Conservation (phyloP, 2,888 invertebrate genomes). For the Watsonalla binaria region DNA sequence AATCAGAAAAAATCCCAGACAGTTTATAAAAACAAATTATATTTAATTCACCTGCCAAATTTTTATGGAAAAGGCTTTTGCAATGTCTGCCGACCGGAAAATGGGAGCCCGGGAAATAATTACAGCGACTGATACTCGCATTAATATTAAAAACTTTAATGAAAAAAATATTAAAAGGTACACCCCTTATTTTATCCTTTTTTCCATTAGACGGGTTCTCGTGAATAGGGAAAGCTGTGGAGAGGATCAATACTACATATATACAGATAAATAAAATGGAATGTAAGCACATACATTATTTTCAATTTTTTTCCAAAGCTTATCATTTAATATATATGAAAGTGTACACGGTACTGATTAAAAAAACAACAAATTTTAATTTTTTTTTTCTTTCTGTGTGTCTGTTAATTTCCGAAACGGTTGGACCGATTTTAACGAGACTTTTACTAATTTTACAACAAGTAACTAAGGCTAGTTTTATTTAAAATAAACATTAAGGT, state of each 20-base stretch:
- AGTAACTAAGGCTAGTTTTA: no score
- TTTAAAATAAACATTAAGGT: no score
- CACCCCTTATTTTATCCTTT: constrained; percentile 69
- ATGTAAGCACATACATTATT: no score
- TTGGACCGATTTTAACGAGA: no score
- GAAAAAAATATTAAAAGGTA: constrained; percentile 77
- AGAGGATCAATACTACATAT: constrained; percentile 25
- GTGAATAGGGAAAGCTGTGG: constrained; percentile 29
- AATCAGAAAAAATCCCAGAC: constrained; percentile 28
- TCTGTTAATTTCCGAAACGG: no score
- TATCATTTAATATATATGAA: no score
- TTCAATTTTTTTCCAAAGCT: no score
- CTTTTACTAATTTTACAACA: no score
- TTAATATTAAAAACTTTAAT: constrained; percentile 79
- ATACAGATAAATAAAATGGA: no score
- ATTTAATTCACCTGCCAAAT: constrained; percentile 47
- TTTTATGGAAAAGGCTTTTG: constrained; percentile 15
- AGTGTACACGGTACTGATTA: no score
- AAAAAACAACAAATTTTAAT: no score
- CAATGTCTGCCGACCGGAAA: constrained; percentile 40
- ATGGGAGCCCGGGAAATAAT: constrained; percentile 65
- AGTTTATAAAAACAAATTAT: constrained; percentile 55
- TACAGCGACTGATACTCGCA: constrained; percentile 54
- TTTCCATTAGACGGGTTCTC: constrained; percentile 68
- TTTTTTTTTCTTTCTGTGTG: no score